Base-by-base conservation (phyloP, 1,140 invertebrate species). In the Drosophila novamexicana region DNA sequence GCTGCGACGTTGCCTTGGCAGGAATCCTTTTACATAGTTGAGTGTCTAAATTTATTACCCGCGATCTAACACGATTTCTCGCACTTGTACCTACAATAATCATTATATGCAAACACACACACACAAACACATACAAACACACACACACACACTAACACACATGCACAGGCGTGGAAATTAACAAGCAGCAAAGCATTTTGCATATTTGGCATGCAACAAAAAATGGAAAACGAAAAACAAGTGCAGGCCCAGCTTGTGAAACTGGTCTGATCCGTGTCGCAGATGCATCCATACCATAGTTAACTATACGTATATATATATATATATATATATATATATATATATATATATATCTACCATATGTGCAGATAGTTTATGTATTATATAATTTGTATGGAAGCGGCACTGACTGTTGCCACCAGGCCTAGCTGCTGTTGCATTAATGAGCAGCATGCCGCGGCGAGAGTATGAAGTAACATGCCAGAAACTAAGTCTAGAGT, bases 61-160 rank as follows among this genome's bases (percentile, higher is more conserved):
- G 85, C 84, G 84, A 89, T 89, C 84, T 89, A 89, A 89, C 84
- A 89, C 84, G 84, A 89, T 89, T 89, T 89, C 84, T 89, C 84
- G 84, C 84, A 89, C 84, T 89, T 89, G 84, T 89, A 89, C 80
- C 84, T 89, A 89, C 84, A 89, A 89, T 89, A 89, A 89, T 89
- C 84, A 89, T 89, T 89, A 89, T 89, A 89, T 83, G 74, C 67
- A 72, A 69, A 80, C 73, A 80, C 73, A 88, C 64, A 86, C 7
- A 57, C 34, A 18, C 67, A 72, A 69, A 78, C 76, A 80, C 73
- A 88, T 61, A 86, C 59, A 76, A 29, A 74, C 45, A 32, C 7
- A 57, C 34, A 18, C 18, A 18, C 18, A 18, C 18, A 18, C 18
- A 18, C 18, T 18, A 18, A 18, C 18, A 18, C 18, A 45, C 16